A percentile compares a stretch with the other conserved stretches of the same genome.
Evolutionary conservation across 2,888 invertebrate species (phyloP).

Genomic region (Hypomecis atomaria): DNA sequence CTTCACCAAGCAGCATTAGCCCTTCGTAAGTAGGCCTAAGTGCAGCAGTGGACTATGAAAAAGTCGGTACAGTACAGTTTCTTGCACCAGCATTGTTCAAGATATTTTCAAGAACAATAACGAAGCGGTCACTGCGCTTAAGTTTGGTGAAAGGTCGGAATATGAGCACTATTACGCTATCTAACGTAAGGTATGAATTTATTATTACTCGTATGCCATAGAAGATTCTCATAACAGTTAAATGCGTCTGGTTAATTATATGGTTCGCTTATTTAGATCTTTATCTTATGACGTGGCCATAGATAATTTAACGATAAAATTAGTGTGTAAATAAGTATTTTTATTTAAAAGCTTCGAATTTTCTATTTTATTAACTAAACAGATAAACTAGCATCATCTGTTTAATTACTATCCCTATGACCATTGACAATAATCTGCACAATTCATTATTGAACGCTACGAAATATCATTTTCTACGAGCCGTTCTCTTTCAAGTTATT

Average conservation of each 20-base stretch:
- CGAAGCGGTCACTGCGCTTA: slow-evolving; percentile 27
- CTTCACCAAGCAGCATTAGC: no score
- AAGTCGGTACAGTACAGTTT: background rate
- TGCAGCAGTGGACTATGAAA: no score
- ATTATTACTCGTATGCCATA: slow-evolving; percentile 24
- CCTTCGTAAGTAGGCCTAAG: no score
- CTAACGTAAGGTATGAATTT: slow-evolving; percentile 23
- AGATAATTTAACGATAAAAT: background rate
- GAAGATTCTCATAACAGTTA: slow-evolving; percentile 22
- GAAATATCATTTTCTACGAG: no score
- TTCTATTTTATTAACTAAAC: no score
- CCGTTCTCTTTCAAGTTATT: no score
- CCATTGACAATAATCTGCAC: no score
- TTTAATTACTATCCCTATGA: no score
- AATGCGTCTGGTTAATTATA: slow-evolving; percentile 24
- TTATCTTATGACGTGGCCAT: slow-evolving; percentile 21
- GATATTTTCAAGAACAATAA: slow-evolving; percentile 24
- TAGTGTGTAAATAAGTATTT: no score
- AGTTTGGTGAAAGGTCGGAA: slow-evolving; percentile 36
- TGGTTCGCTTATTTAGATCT: slow-evolving; percentile 34
- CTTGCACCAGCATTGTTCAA: slow-evolving; percentile 24
- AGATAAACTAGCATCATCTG: no score
- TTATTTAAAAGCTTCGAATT: no score
- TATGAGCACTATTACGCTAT: slow-evolving; percentile 28
- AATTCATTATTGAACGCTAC: no score